Evolutionary conservation across 2,888 invertebrate species (phyloP).

Genomic region (Salticus scenicus): DNA sequence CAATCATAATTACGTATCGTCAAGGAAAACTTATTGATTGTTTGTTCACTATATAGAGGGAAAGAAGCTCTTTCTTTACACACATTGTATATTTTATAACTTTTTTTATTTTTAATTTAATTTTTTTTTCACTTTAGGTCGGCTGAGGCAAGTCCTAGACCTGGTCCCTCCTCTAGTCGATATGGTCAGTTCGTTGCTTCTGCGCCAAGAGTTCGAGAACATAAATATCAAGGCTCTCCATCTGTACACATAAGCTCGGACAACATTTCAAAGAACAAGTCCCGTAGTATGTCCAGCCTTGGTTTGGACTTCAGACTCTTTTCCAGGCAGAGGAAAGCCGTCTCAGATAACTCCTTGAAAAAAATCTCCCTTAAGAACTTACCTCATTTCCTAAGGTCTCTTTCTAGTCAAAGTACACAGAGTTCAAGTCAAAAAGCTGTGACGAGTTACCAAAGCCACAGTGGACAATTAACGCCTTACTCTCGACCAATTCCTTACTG

Average conservation of each 20-base stretch:
- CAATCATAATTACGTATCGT: too few relatives aligned
- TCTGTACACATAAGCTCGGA: constrained; percentile 59
- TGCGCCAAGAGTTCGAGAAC: constrained; percentile 12
- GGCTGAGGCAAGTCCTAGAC: background rate
- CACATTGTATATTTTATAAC: too few relatives aligned
- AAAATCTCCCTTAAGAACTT: constrained; percentile 70
- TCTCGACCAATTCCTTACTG: constrained; percentile 46
- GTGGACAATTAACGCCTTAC: constrained; percentile 40
- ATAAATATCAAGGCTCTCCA: constrained; percentile 34
- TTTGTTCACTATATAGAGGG: too few relatives aligned
- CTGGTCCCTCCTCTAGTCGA: background rate
- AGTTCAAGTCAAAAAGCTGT: background rate
- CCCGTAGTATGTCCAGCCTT: constrained; percentile 62
- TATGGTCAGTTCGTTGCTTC: constrained; percentile 35
- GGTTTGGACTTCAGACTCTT: constrained; percentile 46
- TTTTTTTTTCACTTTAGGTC: background rate
- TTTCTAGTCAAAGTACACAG: constrained; percentile 71
- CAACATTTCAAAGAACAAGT: constrained; percentile 62
- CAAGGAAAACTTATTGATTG: too few relatives aligned
- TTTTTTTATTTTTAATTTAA: too few relatives aligned
- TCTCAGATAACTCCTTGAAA: constrained; percentile 71
- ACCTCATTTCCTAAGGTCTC: constrained; percentile 68
- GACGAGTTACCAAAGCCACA: constrained; percentile 31
- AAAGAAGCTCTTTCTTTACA: too few relatives aligned
- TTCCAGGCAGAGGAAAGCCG: constrained; percentile 64